phyloP scores from a whole-genome alignment of 2,113 vertebrate species.

The Albula glossodonta region DNA sequence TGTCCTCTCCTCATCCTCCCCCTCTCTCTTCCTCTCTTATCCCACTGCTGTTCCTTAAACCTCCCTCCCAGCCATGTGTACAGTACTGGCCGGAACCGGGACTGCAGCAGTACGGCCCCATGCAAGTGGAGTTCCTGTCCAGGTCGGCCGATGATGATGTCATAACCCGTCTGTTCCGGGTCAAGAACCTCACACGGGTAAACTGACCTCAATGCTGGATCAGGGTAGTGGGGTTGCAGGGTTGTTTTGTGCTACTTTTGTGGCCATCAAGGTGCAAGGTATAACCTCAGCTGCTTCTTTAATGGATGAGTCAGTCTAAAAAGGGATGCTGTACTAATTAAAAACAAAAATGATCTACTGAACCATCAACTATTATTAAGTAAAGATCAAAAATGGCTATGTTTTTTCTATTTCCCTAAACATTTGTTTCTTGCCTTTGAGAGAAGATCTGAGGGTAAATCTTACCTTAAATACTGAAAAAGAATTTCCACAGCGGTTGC shows the following conservation, averaged over 20 bases:
- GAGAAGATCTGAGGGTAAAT: not conserved
- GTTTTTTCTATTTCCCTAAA: not conserved
- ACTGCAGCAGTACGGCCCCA: constrained; percentile 88
- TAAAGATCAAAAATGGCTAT: not conserved
- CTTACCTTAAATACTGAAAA: not conserved
- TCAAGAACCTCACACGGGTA: constrained; percentile 91
- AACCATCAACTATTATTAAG: too few species aligned
- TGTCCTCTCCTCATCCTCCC: not conserved
- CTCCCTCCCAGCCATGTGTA: constrained; percentile 66
- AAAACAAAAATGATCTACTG: not conserved
- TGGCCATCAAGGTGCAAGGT: not conserved
- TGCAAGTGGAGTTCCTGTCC: constrained; percentile 91
- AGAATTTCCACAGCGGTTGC: not conserved
- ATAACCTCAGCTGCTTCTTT: not conserved
- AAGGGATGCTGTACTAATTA: too few species aligned
- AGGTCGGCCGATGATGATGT: constrained; percentile 84
- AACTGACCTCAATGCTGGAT: not conserved
- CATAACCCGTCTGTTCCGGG: constrained; percentile 87
- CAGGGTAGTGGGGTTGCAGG: too few species aligned
- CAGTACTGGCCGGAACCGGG: constrained; percentile 95
- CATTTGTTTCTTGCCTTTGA: not conserved
- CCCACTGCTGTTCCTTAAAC: not conserved
- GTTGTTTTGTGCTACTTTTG: not conserved
- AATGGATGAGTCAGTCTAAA: not conserved
- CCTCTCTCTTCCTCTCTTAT: not conserved